Evolutionary conservation across 1,140 invertebrate species (phyloP).

Genomic region (Gryllus bimaculatus): DNA sequence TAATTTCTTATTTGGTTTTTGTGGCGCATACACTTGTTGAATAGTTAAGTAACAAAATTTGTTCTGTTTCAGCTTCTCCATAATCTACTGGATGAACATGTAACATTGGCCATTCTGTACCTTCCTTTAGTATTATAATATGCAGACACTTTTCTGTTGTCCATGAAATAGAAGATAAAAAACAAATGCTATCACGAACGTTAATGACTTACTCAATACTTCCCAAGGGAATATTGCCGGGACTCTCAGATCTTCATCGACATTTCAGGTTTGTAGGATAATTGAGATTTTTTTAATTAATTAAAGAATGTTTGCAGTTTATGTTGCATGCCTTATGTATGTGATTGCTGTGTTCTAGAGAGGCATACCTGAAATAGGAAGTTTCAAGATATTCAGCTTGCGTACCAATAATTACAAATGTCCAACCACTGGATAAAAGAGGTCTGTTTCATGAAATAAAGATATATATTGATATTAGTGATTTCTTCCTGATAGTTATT

Average conservation of each 20-base stretch:
- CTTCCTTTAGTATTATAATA: constrained; percentile 69
- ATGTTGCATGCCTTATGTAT: constrained; percentile 38
- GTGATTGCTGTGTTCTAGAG: constrained; percentile 48
- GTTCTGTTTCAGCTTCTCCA: constrained; percentile 46
- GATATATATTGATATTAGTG: too few species aligned
- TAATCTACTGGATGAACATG: constrained; percentile 88
- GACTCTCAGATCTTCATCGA: constrained; percentile 51
- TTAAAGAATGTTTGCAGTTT: constrained; percentile 20
- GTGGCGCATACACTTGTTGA: too few species aligned
- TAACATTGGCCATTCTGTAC: constrained; percentile 72
- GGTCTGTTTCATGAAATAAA: background rate
- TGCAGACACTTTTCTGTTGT: constrained; percentile 60
- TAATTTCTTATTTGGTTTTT: constrained; percentile 30
- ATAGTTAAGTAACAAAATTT: background rate
- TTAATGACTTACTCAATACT: constrained; percentile 79
- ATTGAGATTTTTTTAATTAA: constrained; percentile 11
- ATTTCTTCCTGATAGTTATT: too few species aligned
- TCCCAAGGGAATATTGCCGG: constrained; percentile 57
- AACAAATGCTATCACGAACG: constrained; percentile 49
- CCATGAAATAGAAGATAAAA: constrained; percentile 41
- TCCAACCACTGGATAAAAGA: constrained; percentile 62
- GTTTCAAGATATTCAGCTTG: constrained; percentile 80
- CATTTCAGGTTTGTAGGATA: constrained; percentile 45
- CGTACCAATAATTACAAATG: constrained; percentile 77
- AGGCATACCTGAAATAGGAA: constrained; percentile 77